These are phyloP conservation scores for Notocelia uddmanniana DNA, from an alignment of 2,888 invertebrate species.

Conservation along the genomic window DNA sequence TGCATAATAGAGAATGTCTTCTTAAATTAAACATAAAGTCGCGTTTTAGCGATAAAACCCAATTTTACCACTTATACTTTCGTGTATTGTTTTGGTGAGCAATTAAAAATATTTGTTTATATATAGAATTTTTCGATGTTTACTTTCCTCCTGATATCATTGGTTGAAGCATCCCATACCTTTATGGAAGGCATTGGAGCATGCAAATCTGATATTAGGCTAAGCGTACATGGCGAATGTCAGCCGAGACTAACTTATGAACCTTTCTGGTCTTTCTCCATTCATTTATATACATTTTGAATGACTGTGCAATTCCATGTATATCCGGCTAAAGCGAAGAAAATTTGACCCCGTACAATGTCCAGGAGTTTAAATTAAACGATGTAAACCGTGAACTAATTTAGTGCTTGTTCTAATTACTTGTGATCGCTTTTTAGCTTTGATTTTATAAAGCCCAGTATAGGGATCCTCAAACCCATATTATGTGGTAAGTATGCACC, in stretches of 20 bases:
- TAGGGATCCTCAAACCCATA: not conserved
- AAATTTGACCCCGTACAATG: no score
- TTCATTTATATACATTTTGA: not conserved
- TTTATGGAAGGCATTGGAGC: conserved; percentile 34
- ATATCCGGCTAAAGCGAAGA: no score
- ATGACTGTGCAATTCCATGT: no score
- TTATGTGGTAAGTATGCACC: no score
- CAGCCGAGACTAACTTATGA: conserved; percentile 29
- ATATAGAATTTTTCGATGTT: not conserved
- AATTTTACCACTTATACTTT: no score
- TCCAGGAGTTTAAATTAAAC: no score
- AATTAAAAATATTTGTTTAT: not conserved
- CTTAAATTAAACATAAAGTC: no score
- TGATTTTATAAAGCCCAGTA: not conserved
- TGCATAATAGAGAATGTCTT: not conserved
- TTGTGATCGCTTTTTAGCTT: conserved; percentile 25
- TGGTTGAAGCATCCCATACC: conserved; percentile 5
- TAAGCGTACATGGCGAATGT: conserved; percentile 35
- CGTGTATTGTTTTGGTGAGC: no score
- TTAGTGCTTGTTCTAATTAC: conserved; percentile 13
- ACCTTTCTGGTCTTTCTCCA: conserved; percentile 23
- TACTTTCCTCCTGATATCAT: not conserved
- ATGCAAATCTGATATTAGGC: conserved; percentile 34
- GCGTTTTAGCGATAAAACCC: no score
- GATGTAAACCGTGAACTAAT: no score